A percentile compares a stretch with the other conserved stretches of the same genome.
Conservation (phyloP, 2,113 vertebrate species). For the Acanthochromis polyacanthus region DNA sequence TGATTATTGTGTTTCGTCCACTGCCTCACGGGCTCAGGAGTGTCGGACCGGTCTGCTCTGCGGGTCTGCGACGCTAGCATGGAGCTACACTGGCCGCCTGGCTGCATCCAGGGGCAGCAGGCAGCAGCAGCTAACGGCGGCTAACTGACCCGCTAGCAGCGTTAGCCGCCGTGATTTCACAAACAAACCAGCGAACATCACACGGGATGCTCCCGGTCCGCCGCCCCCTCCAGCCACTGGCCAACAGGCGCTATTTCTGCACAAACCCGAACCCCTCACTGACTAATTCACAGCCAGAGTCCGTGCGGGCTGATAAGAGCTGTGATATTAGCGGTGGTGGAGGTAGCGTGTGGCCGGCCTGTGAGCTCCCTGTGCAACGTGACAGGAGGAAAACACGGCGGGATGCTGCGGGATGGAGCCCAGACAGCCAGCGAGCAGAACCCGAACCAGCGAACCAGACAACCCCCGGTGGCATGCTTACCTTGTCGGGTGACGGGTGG, state of each 20-base stretch:
- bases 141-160: slow-evolving; percentile 36
- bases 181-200: slow-evolving; percentile 41
- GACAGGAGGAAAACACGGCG: slow-evolving; percentile 51
- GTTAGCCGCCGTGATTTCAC: slow-evolving; percentile 49
- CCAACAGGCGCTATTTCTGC: background rate
- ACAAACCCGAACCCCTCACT: background rate
- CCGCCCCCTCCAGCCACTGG: background rate
- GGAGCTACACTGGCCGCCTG: slow-evolving; percentile 27
- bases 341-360: slow-evolving; percentile 39
- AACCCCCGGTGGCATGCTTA: slow-evolving; percentile 41
- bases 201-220: background rate
- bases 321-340: slow-evolving; percentile 23
- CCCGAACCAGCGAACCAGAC: background rate
- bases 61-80: background rate
- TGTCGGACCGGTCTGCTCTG: background rate
- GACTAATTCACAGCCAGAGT: background rate
- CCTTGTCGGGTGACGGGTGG: slow-evolving; percentile 46
- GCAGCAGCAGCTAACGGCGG: slow-evolving; percentile 45
- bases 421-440: background rate
- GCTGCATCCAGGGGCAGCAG: slow-evolving; percentile 44
- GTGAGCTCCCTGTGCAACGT: slow-evolving; percentile 35
- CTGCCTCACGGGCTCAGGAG: background rate
- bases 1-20: background rate
- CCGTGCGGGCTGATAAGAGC: background rate
- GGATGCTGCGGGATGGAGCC: slow-evolving; percentile 60